Evolutionary conservation across 2,888 invertebrate genomes (phyloP).

Genomic region (Strigamia crassipes): DNA sequence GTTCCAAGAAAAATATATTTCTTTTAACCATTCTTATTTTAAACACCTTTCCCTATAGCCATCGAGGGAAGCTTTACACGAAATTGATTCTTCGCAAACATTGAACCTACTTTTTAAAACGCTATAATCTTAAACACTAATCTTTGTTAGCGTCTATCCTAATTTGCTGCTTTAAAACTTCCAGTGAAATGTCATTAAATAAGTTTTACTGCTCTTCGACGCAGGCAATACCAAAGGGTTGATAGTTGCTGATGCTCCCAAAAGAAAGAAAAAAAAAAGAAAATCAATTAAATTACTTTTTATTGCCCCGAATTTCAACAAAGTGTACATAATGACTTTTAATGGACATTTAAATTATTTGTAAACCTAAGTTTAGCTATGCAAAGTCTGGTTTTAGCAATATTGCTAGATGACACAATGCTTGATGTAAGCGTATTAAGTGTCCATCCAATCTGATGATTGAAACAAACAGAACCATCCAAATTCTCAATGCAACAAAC

Average conservation of each 20-base stretch:
- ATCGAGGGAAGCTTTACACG: neutral
- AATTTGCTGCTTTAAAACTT: conserved; percentile 15
- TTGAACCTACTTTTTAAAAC: neutral
- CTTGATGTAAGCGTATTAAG: neutral
- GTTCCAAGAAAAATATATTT: conserved; percentile 10
- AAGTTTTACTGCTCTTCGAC: neutral
- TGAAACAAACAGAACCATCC: neutral
- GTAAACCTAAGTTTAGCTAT: neutral
- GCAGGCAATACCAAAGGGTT: neutral
- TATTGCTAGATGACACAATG: neutral
- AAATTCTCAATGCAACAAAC: neutral
- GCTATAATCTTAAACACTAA: conserved; percentile 12
- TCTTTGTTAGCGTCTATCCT: neutral
- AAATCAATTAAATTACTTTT: neutral
- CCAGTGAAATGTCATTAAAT: conserved; percentile 4
- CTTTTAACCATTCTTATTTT: conserved; percentile 5
- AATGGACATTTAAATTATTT: neutral
- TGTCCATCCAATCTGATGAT: neutral
- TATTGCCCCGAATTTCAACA: neutral
- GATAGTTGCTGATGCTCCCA: neutral
- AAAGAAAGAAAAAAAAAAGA: too few species aligned
- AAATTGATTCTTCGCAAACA: conserved; percentile 16
- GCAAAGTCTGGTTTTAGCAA: too few species aligned
- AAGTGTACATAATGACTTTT: neutral
- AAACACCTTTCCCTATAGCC: neutral